Conservation (phyloP, 2,797 vertebrate species). For the Holocentrus rufus region DNA sequence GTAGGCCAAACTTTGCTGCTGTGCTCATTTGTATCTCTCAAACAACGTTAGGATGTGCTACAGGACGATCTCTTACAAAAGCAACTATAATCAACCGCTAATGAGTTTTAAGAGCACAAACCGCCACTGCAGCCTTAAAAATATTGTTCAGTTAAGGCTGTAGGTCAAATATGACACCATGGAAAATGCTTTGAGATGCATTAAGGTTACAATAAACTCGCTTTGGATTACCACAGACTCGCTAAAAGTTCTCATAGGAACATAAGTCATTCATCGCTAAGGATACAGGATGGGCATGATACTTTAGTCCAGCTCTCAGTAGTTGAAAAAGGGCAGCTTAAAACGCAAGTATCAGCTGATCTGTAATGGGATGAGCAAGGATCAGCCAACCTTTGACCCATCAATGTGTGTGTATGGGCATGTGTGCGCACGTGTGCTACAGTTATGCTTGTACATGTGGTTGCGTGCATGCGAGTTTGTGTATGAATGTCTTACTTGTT, state of each 20-base stretch:
- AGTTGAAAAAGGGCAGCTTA: conserved; percentile 33
- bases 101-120: too few relatives aligned
- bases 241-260: too few relatives aligned
- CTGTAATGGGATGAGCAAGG: conserved; percentile 59
- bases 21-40: neutral
- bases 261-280: too few relatives aligned
- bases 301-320: neutral
- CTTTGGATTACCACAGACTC: neutral
- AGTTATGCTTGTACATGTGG: neutral
- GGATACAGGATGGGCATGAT: neutral
- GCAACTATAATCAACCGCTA: too few relatives aligned
- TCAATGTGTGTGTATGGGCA: conserved; percentile 23
- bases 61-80: neutral
- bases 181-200: neutral
- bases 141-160: too few relatives aligned
- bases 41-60: neutral
- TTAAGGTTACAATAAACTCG: neutral
- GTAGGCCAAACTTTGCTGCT: neutral
- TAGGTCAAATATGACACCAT: too few relatives aligned
- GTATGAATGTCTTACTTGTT: conserved; percentile 5
- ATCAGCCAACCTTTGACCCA: conserved; percentile 52
- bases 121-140: too few relatives aligned
- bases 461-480: conserved; percentile 2
- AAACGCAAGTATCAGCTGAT: conserved; percentile 57
- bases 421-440: conserved; percentile 6